Base-by-base conservation (phyloP, 2,113 vertebrate genomes). In the Rhegmatorhina hoffmannsi region DNA sequence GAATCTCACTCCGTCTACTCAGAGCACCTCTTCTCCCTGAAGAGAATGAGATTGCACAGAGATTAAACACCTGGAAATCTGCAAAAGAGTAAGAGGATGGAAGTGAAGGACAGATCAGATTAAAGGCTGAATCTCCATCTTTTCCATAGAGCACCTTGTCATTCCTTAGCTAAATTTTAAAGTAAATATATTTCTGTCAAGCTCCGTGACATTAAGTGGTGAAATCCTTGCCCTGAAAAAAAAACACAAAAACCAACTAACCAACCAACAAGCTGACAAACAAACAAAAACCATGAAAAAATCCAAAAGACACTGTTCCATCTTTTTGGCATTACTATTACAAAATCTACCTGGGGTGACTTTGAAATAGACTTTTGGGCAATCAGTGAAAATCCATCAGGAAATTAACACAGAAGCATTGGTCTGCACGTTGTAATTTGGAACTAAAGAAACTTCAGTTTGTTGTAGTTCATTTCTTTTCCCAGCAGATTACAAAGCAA, bases 271-370 rank as follows among this genome's bases (percentile, higher is more conserved):
- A 33, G 43, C 10, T 14, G 6, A 1, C 17, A 16, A 5, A 5
- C 8, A 14, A 73, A 23, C 14, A 23, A 5, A 2, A n/a, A 18
- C 13, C 50, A 16, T 52, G 25, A 4, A 36, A 63, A 26, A 29
- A 14, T 13, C 12, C 14, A 34, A 53, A 70, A 44, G 3, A 31
- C 2, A 19, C 2, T 40, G 1, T 1, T 2, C 0, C 1, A 3
- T 36, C 2, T 28, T 49, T 87, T 58, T 16, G 12, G 0, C 1
- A 25, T 73, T 86, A 6, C 31, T 58, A 23, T 58, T 63, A 9
- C 11, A 12, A 25, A 11, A 53, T 25, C 25, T 68, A 76, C 6
- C 6, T 43, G 6, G 63, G 34, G 17, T 55, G 14, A 34, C 8
- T 11, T 31, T 40, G 21, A 43, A 23, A 25, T 34, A 33, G 19